phyloP scores from a whole-genome alignment of 2,888 invertebrate species.

The Ectemnius cavifrons region DNA sequence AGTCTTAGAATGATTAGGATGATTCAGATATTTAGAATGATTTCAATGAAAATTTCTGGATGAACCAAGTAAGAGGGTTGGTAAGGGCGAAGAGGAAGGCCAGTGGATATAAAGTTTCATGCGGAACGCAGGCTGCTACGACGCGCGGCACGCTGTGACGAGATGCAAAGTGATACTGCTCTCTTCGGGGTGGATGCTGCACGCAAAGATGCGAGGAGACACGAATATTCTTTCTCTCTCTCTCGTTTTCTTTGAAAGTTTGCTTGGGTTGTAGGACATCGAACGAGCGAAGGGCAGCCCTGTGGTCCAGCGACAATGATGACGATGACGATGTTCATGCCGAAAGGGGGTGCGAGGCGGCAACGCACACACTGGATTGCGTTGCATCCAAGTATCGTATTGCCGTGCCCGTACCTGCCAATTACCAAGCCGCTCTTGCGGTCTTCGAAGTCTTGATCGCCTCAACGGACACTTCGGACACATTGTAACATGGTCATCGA shows the following conservation, averaged over 20 bases:
- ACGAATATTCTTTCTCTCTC: slow-evolving; percentile 16
- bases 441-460: slow-evolving; percentile 55
- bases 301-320: slow-evolving; percentile 42
- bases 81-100: slow-evolving; percentile 21
- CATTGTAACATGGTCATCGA: slow-evolving; percentile 63
- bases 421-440: slow-evolving; percentile 69
- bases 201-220: slow-evolving; percentile 49
- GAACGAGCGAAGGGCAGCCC: slow-evolving; percentile 58
- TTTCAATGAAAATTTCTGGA: too few species aligned
- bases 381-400: slow-evolving; percentile 62
- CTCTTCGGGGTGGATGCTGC: slow-evolving; percentile 43
- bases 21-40: too few species aligned
- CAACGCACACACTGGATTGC: slow-evolving; percentile 53
- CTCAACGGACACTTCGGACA: slow-evolving; percentile 58
- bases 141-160: slow-evolving; percentile 40
- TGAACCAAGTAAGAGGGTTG: too few species aligned
- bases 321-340: slow-evolving; percentile 17
- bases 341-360: slow-evolving; percentile 29
- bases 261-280: background rate
- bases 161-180: slow-evolving; percentile 58
- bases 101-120: slow-evolving; percentile 53
- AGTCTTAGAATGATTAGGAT: too few species aligned
- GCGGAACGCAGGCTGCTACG: slow-evolving; percentile 41
- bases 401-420: slow-evolving; percentile 64
- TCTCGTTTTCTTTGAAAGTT: too few species aligned